Evolutionary conservation across 2,888 invertebrate genomes (phyloP).

Genomic region (Epinotia brunnichana): DNA sequence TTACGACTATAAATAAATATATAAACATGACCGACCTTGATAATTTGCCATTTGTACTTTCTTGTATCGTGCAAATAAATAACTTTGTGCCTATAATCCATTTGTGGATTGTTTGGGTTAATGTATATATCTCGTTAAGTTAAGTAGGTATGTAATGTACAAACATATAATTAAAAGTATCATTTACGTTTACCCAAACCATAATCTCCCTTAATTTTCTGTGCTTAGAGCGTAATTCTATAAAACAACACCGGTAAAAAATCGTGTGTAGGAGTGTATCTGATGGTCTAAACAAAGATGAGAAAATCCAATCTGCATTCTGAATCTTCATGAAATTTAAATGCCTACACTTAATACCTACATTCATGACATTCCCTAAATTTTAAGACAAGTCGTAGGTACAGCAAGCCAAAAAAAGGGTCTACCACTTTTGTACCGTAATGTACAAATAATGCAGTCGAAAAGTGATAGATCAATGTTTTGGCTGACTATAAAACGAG

Average conservation of each 20-base stretch:
- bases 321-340: constrained; percentile 9
- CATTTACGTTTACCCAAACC: too few species aligned
- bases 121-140: too few species aligned
- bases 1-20: constrained; percentile 8
- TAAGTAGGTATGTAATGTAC: too few species aligned
- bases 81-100: neutral
- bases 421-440: too few species aligned
- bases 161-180: too few species aligned
- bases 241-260: neutral
- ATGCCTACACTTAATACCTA: neutral
- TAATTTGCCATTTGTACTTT: neutral
- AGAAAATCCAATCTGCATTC: constrained; percentile 10
- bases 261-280: constrained; percentile 16
- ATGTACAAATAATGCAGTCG: too few species aligned
- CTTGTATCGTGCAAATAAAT: neutral
- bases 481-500: too few species aligned
- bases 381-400: neutral
- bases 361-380: neutral
- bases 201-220: neutral
- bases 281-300: constrained; percentile 1
- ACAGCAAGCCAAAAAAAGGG: too few species aligned
- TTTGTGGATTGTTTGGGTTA: neutral
- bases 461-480: too few species aligned
- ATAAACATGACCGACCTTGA: constrained; percentile 9
- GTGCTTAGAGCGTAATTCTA: neutral